Base-by-base conservation (phyloP, 1,140 invertebrate species). In the Aleiodes sp. region DNA sequence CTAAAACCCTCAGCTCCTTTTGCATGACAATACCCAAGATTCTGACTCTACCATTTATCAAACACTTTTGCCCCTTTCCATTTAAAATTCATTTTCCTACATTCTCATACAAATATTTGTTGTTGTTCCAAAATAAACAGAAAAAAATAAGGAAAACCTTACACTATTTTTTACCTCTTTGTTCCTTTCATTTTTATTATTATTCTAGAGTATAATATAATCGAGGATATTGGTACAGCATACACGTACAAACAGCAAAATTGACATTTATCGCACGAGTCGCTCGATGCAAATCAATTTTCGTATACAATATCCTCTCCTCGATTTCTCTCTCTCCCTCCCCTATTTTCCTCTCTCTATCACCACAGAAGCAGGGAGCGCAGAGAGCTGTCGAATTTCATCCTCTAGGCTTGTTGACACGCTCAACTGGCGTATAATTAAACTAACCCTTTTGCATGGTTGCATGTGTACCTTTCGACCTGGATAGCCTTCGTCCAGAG, bases 351-450 rank as follows among this genome's bases (percentile, higher is more conserved):
- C 31, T 61, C 52, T 37, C 57, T 60, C 56, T 59, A n/a, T 43
- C 63, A 59, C 10, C 31, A 67, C 52, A 59, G 21, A 39, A 16
- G 41, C n/a, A 16, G 1, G 8, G 19, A 2, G 3, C 8, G 1
- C 7, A 16, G 4, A 43, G 39, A 24, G 26, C 65, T 12, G 52
- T 28, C 29, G 65, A 68, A 68, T 68, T 68, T 62, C 37, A 41
- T 62, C 66, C 66, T 62, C 66, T 68, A 39, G 57, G 66, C 59
- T 68, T 68, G 66, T 68, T 68, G 66, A 68, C 66, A 68, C 57
- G 66, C 66, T 68, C 66, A 68, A 68, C 66, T 68, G 59, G 66
- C 66, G 57, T 60, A 68, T 68, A 68, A 68, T 68, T 68, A 68
- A 68, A 68, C 66, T 68, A 68, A 59, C 39, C 57, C 59, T 60